Evolutionary conservation across 2,113 vertebrate genomes (phyloP).

Genomic region (Aythya baeri): DNA sequence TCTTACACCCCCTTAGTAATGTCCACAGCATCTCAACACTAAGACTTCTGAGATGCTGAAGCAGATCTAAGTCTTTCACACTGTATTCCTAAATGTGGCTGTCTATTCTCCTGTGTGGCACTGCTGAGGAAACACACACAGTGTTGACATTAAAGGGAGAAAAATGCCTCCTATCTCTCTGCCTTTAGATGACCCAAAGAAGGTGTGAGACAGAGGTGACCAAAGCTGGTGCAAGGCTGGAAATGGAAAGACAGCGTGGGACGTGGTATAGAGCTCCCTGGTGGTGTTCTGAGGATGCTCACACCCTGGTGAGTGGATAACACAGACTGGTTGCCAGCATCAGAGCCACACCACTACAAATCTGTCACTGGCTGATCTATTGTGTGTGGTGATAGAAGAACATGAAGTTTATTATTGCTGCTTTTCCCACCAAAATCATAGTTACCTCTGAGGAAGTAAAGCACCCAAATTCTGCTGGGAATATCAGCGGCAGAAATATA

Average conservation of each 20-base stretch:
- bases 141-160: background rate
- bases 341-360: background rate
- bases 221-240: background rate
- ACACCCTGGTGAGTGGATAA: fast-evolving
- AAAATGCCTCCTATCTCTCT: background rate
- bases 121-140: background rate
- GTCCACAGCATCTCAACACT: background rate
- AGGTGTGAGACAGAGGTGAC: background rate
- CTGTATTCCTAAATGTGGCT: background rate
- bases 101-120: background rate
- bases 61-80: background rate
- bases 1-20: background rate
- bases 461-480: background rate
- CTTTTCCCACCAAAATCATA: background rate
- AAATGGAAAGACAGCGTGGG: background rate
- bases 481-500: background rate
- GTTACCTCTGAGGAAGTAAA: background rate
- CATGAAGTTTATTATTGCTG: background rate
- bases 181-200: background rate
- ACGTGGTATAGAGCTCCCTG: background rate
- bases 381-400: background rate
- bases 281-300: background rate
- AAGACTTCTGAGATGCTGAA: background rate
- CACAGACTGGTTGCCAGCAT: background rate
- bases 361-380: background rate